Conservation (phyloP, 2,888 invertebrate genomes). For the Ommatoiulus sabulosus region DNA sequence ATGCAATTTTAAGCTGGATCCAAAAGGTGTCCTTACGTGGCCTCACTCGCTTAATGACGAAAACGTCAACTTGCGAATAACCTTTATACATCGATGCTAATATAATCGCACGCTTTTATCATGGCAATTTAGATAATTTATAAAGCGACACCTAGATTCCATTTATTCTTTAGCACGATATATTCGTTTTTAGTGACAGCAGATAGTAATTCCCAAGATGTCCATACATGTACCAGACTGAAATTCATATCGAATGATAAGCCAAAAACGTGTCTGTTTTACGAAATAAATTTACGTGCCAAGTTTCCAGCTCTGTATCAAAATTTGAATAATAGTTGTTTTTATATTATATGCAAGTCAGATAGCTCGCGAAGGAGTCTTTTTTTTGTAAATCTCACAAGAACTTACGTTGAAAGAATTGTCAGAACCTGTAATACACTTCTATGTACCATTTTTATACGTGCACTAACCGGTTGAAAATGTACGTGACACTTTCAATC, state of each 20-base stretch:
- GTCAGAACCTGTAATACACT: too few species aligned
- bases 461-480: background rate
- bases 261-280: background rate
- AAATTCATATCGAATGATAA: background rate
- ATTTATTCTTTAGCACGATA: background rate
- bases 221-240: background rate
- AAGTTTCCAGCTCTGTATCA: background rate
- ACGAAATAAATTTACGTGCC: background rate
- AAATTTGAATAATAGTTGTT: background rate
- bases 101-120: background rate
- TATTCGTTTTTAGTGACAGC: conserved; percentile 11
- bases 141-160: background rate
- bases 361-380: background rate
- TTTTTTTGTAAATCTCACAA: too few species aligned
- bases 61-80: too few species aligned
- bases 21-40: too few species aligned
- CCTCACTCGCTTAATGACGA: too few species aligned
- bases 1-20: too few species aligned
- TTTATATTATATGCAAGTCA: background rate
- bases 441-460: background rate
- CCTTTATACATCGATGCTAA: background rate
- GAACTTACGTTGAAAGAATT: too few species aligned
- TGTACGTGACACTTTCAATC: background rate
- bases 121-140: background rate
- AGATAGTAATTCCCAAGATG: background rate